phyloP scores from a whole-genome alignment of 1,140 invertebrate genomes.

The Charaxes varanes region DNA sequence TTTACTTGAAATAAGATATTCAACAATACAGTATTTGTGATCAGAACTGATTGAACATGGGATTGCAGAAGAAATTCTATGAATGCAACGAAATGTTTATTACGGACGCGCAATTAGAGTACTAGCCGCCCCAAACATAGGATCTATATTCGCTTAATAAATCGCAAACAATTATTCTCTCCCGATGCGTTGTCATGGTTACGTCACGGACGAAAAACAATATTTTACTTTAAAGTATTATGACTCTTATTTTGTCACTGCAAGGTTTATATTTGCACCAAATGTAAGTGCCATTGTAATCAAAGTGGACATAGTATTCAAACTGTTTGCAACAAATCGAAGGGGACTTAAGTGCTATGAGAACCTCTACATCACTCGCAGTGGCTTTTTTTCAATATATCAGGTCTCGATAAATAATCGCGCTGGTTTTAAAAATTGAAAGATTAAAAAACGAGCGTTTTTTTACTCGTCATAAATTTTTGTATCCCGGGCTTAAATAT shows the following conservation, averaged over 20 bases:
- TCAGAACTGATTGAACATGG: slow-evolving; percentile 17
- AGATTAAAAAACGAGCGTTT: too few species aligned
- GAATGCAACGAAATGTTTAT: slow-evolving; percentile 7
- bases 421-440: too few species aligned
- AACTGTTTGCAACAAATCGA: slow-evolving; percentile 52
- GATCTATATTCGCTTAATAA: slow-evolving; percentile 16
- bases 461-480: too few species aligned
- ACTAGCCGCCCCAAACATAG: slow-evolving; percentile 6
- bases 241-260: slow-evolving; percentile 6
- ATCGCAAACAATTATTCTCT: slow-evolving; percentile 26
- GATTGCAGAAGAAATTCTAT: slow-evolving; percentile 15
- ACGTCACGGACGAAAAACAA: slow-evolving; percentile 43
- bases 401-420: too few species aligned
- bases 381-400: slow-evolving; percentile 24
- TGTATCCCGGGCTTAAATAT: too few species aligned
- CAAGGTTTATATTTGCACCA: slow-evolving; percentile 19
- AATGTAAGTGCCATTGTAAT: slow-evolving; percentile 21
- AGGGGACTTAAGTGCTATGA: slow-evolving; percentile 49
- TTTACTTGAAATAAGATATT: slow-evolving; percentile 19
- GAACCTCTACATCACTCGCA: slow-evolving; percentile 41
- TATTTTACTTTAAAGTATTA: slow-evolving; percentile 8
- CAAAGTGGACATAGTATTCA: slow-evolving; percentile 45
- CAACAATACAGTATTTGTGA: slow-evolving; percentile 17
- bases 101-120: slow-evolving; percentile 5
- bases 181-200: slow-evolving; percentile 42